Percentiles rank a stretch among this genome's conserved stretches.
Conservation (phyloP, 2,113 vertebrate genomes). For the Ceuthmochares aereus region DNA sequence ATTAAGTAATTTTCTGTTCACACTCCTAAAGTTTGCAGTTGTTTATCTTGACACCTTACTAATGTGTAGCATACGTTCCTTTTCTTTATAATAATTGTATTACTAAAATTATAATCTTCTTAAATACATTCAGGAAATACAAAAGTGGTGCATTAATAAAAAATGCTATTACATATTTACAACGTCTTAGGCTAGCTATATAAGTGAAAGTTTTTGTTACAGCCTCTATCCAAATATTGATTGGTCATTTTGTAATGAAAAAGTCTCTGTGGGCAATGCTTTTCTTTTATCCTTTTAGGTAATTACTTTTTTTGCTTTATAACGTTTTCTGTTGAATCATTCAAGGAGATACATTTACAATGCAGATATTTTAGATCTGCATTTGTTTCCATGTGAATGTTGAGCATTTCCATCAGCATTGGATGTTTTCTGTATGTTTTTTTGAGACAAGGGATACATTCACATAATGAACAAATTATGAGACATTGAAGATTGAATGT, state of each 20-base stretch:
- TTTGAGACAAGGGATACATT: background rate
- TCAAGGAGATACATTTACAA: background rate
- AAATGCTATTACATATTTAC: background rate
- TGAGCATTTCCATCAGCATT: background rate
- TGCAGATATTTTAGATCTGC: background rate
- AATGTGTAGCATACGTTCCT: background rate
- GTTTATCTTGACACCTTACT: background rate
- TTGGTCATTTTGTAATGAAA: background rate
- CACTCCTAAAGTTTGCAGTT: background rate
- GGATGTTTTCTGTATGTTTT: background rate
- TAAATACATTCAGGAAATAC: background rate
- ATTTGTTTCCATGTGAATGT: background rate
- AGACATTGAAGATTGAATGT: background rate
- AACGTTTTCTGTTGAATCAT: background rate
- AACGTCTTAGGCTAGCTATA: background rate
- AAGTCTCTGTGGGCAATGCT: background rate
- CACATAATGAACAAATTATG: background rate
- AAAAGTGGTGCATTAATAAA: background rate
- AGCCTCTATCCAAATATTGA: background rate
- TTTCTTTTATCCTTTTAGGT: background rate
- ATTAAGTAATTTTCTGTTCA: background rate
- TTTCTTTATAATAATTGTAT: background rate
- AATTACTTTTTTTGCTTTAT: background rate
- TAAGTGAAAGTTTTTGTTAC: background rate
- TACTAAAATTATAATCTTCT: background rate